These are phyloP conservation scores for Hedya salicella DNA, from an alignment of 2,888 invertebrate species.

Conservation along the genomic window DNA sequence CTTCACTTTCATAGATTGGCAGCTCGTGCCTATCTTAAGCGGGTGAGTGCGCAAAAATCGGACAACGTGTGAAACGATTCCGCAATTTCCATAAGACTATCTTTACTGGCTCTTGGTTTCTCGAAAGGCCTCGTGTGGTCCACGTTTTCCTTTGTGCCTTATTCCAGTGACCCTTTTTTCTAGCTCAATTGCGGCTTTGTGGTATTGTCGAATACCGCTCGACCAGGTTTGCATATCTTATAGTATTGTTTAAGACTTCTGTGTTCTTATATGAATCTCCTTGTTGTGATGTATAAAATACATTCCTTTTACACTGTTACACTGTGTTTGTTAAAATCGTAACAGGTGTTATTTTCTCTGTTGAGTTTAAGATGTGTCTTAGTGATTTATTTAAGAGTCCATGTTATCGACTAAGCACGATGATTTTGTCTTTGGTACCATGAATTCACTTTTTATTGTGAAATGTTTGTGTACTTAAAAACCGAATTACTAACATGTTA, in stretches of 20 bases:
- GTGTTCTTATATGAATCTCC: constrained; percentile 47
- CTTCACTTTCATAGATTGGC: too few species aligned
- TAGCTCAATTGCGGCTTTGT: constrained; percentile 42
- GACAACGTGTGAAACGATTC: too few species aligned
- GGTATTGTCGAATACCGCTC: not conserved
- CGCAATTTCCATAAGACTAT: too few species aligned
- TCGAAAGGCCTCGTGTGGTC: not conserved
- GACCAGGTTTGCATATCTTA: constrained; percentile 37
- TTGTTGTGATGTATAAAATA: constrained; percentile 62
- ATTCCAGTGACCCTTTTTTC: constrained; percentile 56
- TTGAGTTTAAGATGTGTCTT: constrained; percentile 22
- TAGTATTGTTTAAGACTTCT: constrained; percentile 49
- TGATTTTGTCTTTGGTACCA: not conserved
- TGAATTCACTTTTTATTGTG: not conserved
- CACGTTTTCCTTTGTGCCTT: constrained; percentile 53
- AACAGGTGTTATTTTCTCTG: constrained; percentile 22
- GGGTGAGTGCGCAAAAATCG: too few species aligned
- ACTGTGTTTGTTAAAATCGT: constrained; percentile 20
- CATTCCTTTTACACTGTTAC: constrained; percentile 53
- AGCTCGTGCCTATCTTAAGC: too few species aligned
- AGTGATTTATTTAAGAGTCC: constrained; percentile 9
- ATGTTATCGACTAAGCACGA: not conserved
- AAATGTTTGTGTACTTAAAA: not conserved
- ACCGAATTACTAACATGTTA: constrained; percentile 15
- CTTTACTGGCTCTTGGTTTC: not conserved